phyloP scores from a whole-genome alignment of 2,113 vertebrate species.

The Apistogramma diplotaenia region DNA sequence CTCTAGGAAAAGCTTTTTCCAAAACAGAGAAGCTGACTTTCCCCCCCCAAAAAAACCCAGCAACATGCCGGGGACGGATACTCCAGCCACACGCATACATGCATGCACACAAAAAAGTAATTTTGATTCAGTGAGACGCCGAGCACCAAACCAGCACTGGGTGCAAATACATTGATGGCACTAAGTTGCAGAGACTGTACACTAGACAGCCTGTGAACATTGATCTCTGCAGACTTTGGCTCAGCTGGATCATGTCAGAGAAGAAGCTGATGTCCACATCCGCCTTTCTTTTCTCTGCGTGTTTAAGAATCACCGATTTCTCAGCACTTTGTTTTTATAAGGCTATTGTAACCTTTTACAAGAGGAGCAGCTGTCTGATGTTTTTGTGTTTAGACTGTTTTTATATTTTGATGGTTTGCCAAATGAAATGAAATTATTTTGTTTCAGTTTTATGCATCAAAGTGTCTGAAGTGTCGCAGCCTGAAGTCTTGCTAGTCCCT shows the following conservation, averaged over 20 bases:
- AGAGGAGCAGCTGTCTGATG: not conserved
- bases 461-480: not conserved
- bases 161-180: not conserved
- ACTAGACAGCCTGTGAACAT: not conserved
- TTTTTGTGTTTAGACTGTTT: not conserved
- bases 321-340: not conserved
- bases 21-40: conserved; percentile 18
- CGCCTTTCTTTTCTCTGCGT: not conserved
- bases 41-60: not conserved
- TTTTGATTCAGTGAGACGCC: not conserved
- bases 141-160: not conserved
- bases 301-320: not conserved
- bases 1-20: conserved; percentile 11
- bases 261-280: not conserved
- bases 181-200: not conserved
- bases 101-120: not conserved
- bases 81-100: not conserved
- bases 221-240: not conserved
- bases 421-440: not conserved
- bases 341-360: not conserved
- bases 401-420: not conserved
- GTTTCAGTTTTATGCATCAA: not conserved
- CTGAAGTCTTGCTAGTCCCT: not conserved
- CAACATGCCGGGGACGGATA: not conserved
- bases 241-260: not conserved